Percentiles rank a stretch among this genome's conserved stretches.
These are phyloP conservation scores for Picus viridis DNA, from an alignment of 2,797 vertebrate genomes.

Conservation along the genomic window DNA sequence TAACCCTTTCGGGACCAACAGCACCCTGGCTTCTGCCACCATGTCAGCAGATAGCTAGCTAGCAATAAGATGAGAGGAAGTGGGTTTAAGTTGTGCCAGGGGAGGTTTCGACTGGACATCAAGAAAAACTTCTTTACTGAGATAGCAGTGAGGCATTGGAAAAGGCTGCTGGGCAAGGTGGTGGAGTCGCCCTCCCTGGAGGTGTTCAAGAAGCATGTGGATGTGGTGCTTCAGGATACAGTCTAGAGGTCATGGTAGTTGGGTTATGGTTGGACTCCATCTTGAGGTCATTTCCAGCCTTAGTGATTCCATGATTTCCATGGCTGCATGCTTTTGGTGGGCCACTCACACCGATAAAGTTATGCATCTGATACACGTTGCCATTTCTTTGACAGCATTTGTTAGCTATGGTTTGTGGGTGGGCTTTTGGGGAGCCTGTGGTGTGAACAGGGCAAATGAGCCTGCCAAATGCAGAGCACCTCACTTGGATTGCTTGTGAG, in stretches of 20 bases:
- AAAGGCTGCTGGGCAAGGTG: too few species aligned
- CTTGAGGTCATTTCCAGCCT: too few species aligned
- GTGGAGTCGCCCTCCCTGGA: too few species aligned
- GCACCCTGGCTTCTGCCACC: background rate
- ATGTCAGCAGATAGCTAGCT: background rate
- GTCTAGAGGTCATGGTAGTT: too few species aligned
- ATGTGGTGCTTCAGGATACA: too few species aligned
- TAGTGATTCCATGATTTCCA: background rate
- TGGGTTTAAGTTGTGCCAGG: too few species aligned
- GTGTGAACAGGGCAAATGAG: background rate
- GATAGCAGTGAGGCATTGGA: too few species aligned
- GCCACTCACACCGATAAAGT: fast-evolving
- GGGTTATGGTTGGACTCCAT: too few species aligned
- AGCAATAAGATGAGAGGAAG: too few species aligned
- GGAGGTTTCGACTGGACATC: too few species aligned
- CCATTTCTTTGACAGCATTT: background rate
- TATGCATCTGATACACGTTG: fast-evolving
- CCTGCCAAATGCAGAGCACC: background rate
- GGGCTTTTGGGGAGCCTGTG: background rate
- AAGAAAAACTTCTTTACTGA: too few species aligned
- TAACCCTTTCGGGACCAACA: background rate
- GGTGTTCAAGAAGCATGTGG: too few species aligned
- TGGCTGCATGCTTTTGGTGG: background rate
- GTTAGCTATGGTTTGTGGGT: background rate
- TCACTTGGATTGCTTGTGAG: background rate